These are phyloP conservation scores for Ibidorhyncha struthersii DNA, from an alignment of 2,113 vertebrate genomes.

Conservation along the genomic window DNA sequence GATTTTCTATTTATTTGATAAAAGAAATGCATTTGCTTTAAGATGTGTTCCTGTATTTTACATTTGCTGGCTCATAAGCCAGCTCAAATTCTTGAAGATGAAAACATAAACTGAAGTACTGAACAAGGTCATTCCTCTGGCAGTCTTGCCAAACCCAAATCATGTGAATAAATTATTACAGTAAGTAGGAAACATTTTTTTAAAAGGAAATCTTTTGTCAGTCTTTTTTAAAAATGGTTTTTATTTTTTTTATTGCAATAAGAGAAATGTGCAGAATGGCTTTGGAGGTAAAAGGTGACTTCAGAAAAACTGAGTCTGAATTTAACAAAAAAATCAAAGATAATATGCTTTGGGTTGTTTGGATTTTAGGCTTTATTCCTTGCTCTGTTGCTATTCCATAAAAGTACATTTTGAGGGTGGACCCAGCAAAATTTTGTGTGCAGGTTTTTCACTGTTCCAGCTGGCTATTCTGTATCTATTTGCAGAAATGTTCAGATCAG, in stretches of 20 bases:
- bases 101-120: slow-evolving; percentile 43
- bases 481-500: not conserved
- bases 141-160: not conserved
- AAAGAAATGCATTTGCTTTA: slow-evolving; percentile 53
- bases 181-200: not conserved
- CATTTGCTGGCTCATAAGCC: slow-evolving; percentile 47
- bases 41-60: slow-evolving; percentile 50
- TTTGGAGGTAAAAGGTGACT: not conserved
- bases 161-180: not conserved
- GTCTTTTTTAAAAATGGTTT: too few species aligned
- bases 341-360: not conserved
- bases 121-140: slow-evolving; percentile 19
- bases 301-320: not conserved
- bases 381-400: not conserved
- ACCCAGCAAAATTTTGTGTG: not conserved
- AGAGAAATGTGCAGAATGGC: not conserved
- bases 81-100: slow-evolving; percentile 25
- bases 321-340: not conserved
- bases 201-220: not conserved
- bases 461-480: not conserved
- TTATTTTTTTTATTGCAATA: not conserved
- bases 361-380: not conserved
- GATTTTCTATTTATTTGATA: slow-evolving; percentile 52
- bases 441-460: not conserved
- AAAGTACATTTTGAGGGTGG: not conserved